These are phyloP conservation scores for Drosophila gunungcola DNA, from an alignment of 1,140 invertebrate genomes.

Conservation along the genomic window DNA sequence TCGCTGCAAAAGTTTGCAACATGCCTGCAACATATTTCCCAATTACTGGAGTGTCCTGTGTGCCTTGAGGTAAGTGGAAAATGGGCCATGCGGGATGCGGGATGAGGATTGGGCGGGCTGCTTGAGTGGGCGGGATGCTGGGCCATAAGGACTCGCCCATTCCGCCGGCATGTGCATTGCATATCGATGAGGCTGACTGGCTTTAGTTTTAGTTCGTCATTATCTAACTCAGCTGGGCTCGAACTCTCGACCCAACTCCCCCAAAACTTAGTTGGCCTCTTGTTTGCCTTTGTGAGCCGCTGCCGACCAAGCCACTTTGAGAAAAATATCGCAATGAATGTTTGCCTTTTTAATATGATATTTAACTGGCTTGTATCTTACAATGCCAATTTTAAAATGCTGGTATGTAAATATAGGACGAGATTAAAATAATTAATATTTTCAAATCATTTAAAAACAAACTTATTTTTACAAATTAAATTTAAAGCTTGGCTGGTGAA, in stretches of 20 bases:
- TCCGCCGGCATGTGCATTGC: conserved; percentile 60
- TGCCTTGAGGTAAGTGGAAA: conserved; percentile 84
- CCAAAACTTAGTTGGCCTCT: conserved; percentile 67
- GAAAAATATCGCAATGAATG: background rate
- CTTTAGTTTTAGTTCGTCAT: conserved; percentile 77
- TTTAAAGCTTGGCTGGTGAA: no score
- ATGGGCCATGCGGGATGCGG: conserved; percentile 2
- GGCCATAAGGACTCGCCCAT: background rate
- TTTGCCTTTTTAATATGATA: no score
- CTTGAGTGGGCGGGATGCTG: conserved; percentile 2
- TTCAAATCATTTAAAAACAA: no score
- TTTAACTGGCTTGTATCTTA: no score
- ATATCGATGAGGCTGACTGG: conserved; percentile 76
- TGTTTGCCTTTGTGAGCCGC: conserved; percentile 68
- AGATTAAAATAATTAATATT: no score
- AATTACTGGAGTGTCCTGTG: conserved; percentile 86
- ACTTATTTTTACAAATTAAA: no score
- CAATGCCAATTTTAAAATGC: no score
- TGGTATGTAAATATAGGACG: no score
- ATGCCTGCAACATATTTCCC: conserved; percentile 85
- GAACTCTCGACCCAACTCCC: conserved; percentile 43
- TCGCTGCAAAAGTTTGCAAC: conserved; percentile 85
- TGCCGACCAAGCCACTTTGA: background rate
- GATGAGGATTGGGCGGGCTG: conserved; percentile 1
- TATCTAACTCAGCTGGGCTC: conserved; percentile 67